These are phyloP conservation scores for Schizaphis graminum DNA, from an alignment of 2,888 invertebrate genomes.

Conservation along the genomic window DNA sequence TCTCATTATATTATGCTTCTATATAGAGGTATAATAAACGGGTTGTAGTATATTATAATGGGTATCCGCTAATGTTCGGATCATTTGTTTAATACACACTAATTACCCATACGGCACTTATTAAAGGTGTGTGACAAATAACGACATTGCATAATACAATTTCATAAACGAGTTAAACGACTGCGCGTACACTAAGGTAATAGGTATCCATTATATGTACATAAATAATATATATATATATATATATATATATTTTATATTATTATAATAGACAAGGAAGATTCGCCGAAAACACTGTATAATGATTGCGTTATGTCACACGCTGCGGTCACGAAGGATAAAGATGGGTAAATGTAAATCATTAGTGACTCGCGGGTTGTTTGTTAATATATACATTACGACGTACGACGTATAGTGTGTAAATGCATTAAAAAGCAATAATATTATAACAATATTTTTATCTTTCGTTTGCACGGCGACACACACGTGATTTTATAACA, in stretches of 20 bases:
- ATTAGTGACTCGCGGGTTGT: constrained; percentile 17
- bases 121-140: constrained; percentile 23
- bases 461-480: neutral
- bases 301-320: constrained; percentile 19
- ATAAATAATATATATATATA: neutral
- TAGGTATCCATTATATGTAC: neutral
- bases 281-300: neutral
- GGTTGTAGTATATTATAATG: neutral
- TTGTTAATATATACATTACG: neutral
- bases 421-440: neutral
- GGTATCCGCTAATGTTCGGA: neutral
- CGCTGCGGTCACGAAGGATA: neutral
- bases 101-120: neutral
- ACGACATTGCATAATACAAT: neutral
- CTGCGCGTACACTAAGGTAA: no score
- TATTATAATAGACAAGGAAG: neutral
- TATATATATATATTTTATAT: neutral
- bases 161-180: constrained; percentile 34
- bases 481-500: neutral
- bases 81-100: constrained; percentile 6
- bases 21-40: neutral
- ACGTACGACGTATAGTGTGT: no score
- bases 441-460: neutral
- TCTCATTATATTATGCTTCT: neutral
- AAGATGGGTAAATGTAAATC: constrained; percentile 4